Evolutionary conservation across 2,888 invertebrate genomes (phyloP).

Genomic region (Parnassius mnemosyne): DNA sequence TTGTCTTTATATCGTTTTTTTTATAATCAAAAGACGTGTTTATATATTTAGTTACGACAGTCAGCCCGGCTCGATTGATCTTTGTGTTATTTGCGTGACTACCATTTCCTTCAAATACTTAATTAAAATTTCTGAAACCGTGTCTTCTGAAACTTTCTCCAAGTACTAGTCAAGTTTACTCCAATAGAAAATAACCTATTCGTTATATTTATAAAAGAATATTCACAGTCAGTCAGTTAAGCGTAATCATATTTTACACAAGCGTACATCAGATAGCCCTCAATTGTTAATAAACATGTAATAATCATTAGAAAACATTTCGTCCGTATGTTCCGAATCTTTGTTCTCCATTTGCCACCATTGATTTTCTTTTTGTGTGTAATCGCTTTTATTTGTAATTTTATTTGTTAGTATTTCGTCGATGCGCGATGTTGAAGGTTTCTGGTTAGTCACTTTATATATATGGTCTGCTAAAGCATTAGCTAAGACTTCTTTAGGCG

Average conservation of each 20-base stretch:
- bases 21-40: too few species aligned
- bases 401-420: constrained; percentile 75
- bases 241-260: constrained; percentile 31
- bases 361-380: constrained; percentile 60
- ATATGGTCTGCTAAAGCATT: constrained; percentile 73
- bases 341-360: constrained; percentile 56
- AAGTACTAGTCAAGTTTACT: not conserved
- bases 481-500: constrained; percentile 70
- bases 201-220: not conserved
- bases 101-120: too few species aligned
- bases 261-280: not conserved
- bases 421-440: constrained; percentile 69
- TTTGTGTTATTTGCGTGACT: too few species aligned
- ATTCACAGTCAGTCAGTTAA: constrained; percentile 8
- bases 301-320: constrained; percentile 60
- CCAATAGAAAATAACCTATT: constrained; percentile 1
- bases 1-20: too few species aligned
- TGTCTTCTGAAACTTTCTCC: too few species aligned
- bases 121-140: too few species aligned
- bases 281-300: constrained; percentile 47
- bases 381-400: constrained; percentile 45
- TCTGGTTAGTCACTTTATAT: constrained; percentile 78
- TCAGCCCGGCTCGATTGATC: too few species aligned
- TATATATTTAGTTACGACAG: too few species aligned
- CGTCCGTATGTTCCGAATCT: constrained; percentile 54